These are phyloP conservation scores for Anableps anableps DNA, from an alignment of 2,797 vertebrate genomes.

Conservation along the genomic window DNA sequence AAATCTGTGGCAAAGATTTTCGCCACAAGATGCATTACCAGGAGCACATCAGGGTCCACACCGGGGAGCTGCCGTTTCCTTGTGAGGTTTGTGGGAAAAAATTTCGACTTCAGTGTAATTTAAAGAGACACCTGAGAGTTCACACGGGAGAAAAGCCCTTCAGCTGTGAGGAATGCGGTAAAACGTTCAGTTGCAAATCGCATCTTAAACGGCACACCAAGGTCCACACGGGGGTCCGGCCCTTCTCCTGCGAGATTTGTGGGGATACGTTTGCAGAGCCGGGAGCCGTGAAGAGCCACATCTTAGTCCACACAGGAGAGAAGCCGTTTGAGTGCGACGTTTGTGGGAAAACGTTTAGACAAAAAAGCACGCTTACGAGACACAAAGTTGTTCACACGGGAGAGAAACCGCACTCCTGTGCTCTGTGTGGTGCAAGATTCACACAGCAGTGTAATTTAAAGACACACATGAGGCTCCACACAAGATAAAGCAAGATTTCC, in stretches of 20 bases:
- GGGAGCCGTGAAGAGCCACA: conserved; percentile 17
- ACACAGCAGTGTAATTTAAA: conserved; percentile 24
- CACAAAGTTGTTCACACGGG: conserved; percentile 22
- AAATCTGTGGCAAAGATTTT: conserved; percentile 20
- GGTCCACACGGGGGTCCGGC: conserved; percentile 17
- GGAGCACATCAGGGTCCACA: conserved; percentile 32
- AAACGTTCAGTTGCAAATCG: conserved; percentile 18
- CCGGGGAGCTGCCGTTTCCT: conserved; percentile 20
- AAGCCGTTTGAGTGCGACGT: conserved; percentile 23
- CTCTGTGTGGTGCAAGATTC: conserved; percentile 17
- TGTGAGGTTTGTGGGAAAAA: conserved; percentile 27
- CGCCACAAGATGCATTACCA: conserved; percentile 25
- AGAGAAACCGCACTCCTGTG: conserved; percentile 22
- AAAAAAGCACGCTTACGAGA: conserved; percentile 18
- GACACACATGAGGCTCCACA: conserved; percentile 33
- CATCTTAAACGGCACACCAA: conserved; percentile 28
- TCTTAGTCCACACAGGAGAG: conserved; percentile 22
- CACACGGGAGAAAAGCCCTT: conserved; percentile 31
- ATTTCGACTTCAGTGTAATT: conserved; percentile 15
- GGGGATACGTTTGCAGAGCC: conserved; percentile 20
- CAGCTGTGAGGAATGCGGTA: conserved; percentile 3
- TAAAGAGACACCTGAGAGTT: conserved; percentile 27
- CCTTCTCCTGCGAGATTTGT: conserved; percentile 20
- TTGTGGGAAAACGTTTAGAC: conserved; percentile 26
- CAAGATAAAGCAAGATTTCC: background rate